These are phyloP conservation scores for Borostomias antarcticus DNA, from an alignment of 2,797 vertebrate genomes.

Conservation along the genomic window DNA sequence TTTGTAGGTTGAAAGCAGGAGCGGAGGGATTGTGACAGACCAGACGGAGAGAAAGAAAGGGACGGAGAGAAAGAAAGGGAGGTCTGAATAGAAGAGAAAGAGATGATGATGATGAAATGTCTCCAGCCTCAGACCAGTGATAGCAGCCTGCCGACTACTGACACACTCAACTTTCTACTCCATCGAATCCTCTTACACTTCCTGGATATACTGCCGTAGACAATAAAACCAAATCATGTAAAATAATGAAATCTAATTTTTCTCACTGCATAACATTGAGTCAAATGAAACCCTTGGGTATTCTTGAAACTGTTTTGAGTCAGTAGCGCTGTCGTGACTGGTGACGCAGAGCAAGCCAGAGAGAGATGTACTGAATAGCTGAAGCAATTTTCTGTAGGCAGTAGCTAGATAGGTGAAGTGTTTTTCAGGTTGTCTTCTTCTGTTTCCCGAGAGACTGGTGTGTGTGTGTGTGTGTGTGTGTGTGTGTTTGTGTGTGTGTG, in stretches of 20 bases:
- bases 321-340: background rate
- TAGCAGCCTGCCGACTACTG: background rate
- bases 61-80: background rate
- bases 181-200: background rate
- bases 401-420: constrained; percentile 1
- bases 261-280: background rate
- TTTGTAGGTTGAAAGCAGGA: constrained; percentile 62
- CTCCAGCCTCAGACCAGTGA: background rate
- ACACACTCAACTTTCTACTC: background rate
- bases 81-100: background rate
- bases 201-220: background rate
- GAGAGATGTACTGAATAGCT: background rate
- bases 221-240: background rate
- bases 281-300: background rate
- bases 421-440: constrained; percentile 38
- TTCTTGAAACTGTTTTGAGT: background rate
- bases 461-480: constrained; percentile 42
- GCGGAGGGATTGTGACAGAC: constrained; percentile 36
- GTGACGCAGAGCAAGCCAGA: background rate
- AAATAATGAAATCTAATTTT: background rate
- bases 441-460: constrained; percentile 36
- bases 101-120: no score
- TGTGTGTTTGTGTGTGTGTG: constrained; percentile 35
- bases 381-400: constrained; percentile 1
- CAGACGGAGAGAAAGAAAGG: constrained; percentile 36